Base-by-base conservation (phyloP, 2,113 vertebrate species). In the Istiophorus platypterus region DNA sequence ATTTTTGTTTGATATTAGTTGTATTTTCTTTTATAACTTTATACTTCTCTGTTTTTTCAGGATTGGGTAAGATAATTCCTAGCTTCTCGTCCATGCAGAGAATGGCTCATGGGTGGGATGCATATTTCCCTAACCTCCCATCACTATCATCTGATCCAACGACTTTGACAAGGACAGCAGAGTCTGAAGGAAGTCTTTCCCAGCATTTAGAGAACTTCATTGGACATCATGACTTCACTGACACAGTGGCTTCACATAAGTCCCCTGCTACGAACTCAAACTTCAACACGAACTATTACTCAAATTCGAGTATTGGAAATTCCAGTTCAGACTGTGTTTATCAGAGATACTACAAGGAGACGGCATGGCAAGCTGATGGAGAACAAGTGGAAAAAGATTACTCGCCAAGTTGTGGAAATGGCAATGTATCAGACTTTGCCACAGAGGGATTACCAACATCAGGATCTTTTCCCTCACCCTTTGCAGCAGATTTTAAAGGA, bases 61-160 rank as follows among this genome's bases (percentile, higher is more conserved):
- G 78, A 70, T 82, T 89, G 42, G 73, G 51, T 69, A 7, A 85
- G 76, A 62, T 51, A 67, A 76, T 15, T n/a, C 37, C 57, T 15
- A 11, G 20, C 51, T 69, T 67, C 39, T 22, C 31, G 26, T 67
- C 51, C 39, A 20, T 47, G 58, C 37, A 77, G 54, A 93, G 63
- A 72, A 95, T 95, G 95, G 88, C 93, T 82, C 84, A 94, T 85
- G 90, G 85, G 15, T 94, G 90, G 90, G 85, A 94, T 88, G 81
- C 90, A 49, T 93, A 87, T 59, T 89, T 87, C 54, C 83, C 82
- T 24, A 83, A 86, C 41, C 12, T 85, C 59, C 49, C 83, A 72
- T 69, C 92, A 34, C 52, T 86, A 26, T 71, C 89, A 68, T 82
- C 90, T 6, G 86, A 93, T 78, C 34, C 89, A 71, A 82, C 68